These are phyloP conservation scores for Gymnocheta viridis DNA, from an alignment of 2,888 invertebrate genomes.

Conservation along the genomic window DNA sequence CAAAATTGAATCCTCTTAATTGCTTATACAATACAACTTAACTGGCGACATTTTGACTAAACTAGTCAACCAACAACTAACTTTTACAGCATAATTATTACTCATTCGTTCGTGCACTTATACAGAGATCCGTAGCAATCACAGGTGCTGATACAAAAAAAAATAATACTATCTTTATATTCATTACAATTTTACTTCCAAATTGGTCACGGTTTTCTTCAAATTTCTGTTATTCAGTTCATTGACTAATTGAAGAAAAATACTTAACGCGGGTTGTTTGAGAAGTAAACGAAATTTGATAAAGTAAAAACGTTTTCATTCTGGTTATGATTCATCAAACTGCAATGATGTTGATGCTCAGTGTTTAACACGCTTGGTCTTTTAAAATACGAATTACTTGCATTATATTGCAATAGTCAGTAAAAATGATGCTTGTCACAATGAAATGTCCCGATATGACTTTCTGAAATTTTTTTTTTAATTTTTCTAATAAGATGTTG, in stretches of 20 bases:
- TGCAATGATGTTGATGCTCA: too few relatives aligned
- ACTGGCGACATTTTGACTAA: not conserved
- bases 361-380: too few relatives aligned
- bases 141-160: too few relatives aligned
- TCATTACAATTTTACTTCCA: not conserved
- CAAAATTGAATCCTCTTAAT: conserved; percentile 5
- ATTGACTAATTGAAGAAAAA: not conserved
- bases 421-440: too few relatives aligned
- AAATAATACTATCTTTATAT: not conserved
- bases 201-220: not conserved
- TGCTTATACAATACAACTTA: conserved; percentile 12
- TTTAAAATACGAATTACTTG: too few relatives aligned
- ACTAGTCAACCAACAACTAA: not conserved
- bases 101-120: not conserved
- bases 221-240: not conserved
- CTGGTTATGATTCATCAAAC: too few relatives aligned
- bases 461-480: too few relatives aligned
- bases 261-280: not conserved
- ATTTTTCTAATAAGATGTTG: too few relatives aligned
- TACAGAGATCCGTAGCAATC: not conserved
- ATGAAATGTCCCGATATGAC: too few relatives aligned
- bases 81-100: not conserved
- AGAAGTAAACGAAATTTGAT: not conserved
- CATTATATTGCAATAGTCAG: too few relatives aligned
- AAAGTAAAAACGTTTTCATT: too few relatives aligned